Evolutionary conservation across 2,888 invertebrate species (phyloP), one percentile per base, ranked within the genome.

Genomic region (Drosophila nr. perissopoda): DNA sequence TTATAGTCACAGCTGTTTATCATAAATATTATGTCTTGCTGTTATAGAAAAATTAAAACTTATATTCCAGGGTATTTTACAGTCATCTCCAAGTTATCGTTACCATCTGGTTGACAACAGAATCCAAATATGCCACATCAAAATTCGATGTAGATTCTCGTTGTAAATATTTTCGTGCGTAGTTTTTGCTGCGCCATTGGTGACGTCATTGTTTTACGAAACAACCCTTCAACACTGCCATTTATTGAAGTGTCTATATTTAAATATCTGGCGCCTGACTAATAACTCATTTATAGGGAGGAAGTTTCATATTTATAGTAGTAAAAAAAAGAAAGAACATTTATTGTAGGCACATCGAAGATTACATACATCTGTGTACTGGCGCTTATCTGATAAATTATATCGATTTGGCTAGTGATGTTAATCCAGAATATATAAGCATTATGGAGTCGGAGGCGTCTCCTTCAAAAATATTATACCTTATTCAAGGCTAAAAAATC

Each of bases 141-240:
- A 51, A 61, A 45, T 53, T 62, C 33, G 34, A 34, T 59, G 49
- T 51, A 0, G 59, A 61, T 60, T 68, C 58, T 60, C 62, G 69
- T 78, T 78, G 83, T 76, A 76, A 76, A 63, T 62, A 59, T 60
- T 72, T 34, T 42, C 60, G 51, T 57, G 59, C 42, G 73, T 56
- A 52, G 63, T 45, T 72, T 40, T 69, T 70, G 58, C 59, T 73
- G 80, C 85, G 85, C 75, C 76, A 82, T 70, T 71, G 27, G 65
- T 76, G 81, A 76, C 80, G 80, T 69, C 73, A 83, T 58, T 57
- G 62, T 48, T 36, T 27, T 40, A 16, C 53, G 29, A 36, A 65
- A 45, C 51, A 68, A 53, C 68, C 60, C 57, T 27, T 59, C 25
- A 38, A 18, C n/a, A 68, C 18, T 34, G 27, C 7, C 40, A 27